Evolutionary conservation across 2,113 vertebrate genomes (phyloP).

Genomic region (Cervus canadensis): DNA sequence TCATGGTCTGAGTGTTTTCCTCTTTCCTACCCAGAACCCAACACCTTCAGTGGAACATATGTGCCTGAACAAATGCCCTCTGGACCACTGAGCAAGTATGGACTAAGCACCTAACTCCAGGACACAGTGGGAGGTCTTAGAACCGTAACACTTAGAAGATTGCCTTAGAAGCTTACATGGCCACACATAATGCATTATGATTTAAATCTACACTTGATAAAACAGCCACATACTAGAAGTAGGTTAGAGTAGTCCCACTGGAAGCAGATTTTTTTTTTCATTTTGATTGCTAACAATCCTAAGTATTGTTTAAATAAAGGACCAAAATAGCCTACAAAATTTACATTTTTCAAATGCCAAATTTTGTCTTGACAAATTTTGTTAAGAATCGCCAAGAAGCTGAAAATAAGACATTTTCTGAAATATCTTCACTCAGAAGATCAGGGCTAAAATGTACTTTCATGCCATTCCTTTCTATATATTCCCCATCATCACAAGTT

Average conservation of each 20-base stretch:
- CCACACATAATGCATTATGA: background rate
- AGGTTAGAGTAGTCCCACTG: background rate
- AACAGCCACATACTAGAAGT: background rate
- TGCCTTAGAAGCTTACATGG: background rate
- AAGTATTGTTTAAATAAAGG: background rate
- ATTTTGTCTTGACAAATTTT: conserved; percentile 9
- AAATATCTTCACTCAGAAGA: background rate
- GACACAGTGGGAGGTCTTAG: background rate
- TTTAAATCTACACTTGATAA: background rate
- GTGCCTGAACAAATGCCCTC: background rate
- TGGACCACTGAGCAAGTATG: background rate
- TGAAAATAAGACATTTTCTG: background rate
- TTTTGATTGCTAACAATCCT: background rate
- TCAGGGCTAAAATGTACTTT: background rate
- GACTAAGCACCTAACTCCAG: background rate
- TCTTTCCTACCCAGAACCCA: background rate
- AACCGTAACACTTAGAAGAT: background rate
- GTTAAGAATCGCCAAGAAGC: conserved; percentile 14
- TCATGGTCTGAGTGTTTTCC: background rate
- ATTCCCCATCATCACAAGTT: background rate
- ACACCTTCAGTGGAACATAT: background rate
- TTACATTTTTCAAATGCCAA: background rate
- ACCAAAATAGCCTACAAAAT: background rate
- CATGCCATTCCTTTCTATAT: background rate
- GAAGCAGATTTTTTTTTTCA: background rate